Evolutionary conservation across 2,797 vertebrate species (phyloP).

Genomic region (Zalophus californianus): DNA sequence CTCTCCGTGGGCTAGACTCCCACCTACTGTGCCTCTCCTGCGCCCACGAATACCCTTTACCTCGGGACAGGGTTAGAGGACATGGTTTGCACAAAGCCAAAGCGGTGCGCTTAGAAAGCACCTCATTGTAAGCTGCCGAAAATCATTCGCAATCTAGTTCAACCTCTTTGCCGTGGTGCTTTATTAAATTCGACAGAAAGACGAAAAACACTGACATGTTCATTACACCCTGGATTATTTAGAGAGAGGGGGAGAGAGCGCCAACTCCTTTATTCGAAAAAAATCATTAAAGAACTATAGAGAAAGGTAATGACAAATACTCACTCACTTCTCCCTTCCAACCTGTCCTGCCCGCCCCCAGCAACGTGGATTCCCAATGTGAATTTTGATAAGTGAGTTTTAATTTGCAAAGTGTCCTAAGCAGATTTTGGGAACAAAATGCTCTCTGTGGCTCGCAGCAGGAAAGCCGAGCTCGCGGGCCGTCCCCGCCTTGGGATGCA

Average conservation of each 20-base stretch:
- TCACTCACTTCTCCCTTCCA: neutral
- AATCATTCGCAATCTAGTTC: neutral
- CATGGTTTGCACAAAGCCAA: neutral
- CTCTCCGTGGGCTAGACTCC: neutral
- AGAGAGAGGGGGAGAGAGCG: neutral
- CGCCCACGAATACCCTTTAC: neutral
- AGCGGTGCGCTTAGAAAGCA: neutral
- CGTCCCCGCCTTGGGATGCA: neutral
- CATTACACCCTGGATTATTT: neutral
- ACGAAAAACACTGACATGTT: neutral
- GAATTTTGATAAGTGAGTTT: conserved; percentile 48
- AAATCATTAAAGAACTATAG: neutral
- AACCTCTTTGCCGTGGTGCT: neutral
- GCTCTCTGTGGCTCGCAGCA: neutral
- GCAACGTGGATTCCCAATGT: neutral
- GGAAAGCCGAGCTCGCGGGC: neutral
- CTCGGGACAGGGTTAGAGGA: rapidly evolving
- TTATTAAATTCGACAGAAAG: neutral
- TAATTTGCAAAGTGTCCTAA: neutral
- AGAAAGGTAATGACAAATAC: neutral
- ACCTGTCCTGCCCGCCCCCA: neutral
- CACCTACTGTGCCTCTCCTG: too few relatives aligned
- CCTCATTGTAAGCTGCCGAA: neutral
- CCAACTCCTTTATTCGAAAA: conserved; percentile 18
- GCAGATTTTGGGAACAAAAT: neutral